Conservation (phyloP, 2,888 invertebrate genomes). For the Tetrapedia diversipes region DNA sequence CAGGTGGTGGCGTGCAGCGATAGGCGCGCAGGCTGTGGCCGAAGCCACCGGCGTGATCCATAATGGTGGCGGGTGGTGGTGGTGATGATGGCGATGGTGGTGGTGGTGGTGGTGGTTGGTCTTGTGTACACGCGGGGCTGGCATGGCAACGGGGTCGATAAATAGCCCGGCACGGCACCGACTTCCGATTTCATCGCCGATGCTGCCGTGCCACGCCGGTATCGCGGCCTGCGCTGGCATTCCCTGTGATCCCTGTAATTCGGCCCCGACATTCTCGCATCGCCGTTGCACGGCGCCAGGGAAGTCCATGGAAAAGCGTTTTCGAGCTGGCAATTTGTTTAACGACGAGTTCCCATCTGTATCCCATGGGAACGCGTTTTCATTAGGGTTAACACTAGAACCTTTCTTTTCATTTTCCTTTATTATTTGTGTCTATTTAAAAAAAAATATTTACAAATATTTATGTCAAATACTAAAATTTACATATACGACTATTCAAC, state of each 20-base stretch:
- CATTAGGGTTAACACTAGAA: too few species aligned
- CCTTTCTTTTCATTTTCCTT: too few species aligned
- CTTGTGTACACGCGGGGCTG: constrained; percentile 81
- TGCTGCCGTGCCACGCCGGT: constrained; percentile 53
- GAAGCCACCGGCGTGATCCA: constrained; percentile 66
- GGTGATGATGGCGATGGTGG: too few species aligned
- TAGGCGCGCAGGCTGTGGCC: constrained; percentile 46
- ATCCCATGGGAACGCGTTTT: too few species aligned
- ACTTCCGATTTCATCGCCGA: constrained; percentile 73
- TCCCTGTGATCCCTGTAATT: constrained; percentile 59
- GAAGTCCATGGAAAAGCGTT: not conserved
- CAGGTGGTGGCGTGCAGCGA: constrained; percentile 58
- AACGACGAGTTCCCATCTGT: too few species aligned
- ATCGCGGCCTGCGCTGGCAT: constrained; percentile 55
- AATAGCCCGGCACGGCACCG: constrained; percentile 75
- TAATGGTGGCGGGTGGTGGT: constrained; percentile 70
- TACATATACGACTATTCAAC: too few species aligned
- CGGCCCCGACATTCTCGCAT: constrained; percentile 46
- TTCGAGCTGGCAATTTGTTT: too few species aligned
- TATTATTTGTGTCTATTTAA: too few species aligned
- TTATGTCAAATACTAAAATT: too few species aligned
- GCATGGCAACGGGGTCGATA: constrained; percentile 82
- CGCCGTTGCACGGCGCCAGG: not conserved
- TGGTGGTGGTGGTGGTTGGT: constrained; percentile 69
- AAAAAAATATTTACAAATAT: too few species aligned